Percentiles rank a stretch among this genome's conserved stretches.
Evolutionary conservation across 2,888 invertebrate species (phyloP).

Genomic region (Drosophila tanythrix): DNA sequence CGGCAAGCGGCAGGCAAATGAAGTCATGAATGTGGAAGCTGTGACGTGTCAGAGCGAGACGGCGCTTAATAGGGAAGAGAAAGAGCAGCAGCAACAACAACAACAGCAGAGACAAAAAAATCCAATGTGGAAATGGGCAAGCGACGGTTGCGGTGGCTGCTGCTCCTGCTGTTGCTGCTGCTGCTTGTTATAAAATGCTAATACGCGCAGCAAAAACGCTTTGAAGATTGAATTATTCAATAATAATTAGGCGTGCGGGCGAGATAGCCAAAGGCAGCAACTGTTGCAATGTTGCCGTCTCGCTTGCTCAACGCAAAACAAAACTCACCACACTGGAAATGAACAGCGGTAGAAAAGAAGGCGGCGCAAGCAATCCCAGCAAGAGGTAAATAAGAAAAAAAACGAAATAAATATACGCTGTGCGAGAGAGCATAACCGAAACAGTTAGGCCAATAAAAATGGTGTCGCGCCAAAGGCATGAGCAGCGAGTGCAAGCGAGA

Average conservation of each 20-base stretch:
- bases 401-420: conserved; percentile 25
- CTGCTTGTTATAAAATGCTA: conserved; percentile 81
- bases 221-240: conserved; percentile 81
- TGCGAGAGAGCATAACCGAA: conserved; percentile 56
- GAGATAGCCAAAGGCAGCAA: conserved; percentile 37
- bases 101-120: conserved; percentile 26
- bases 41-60: conserved; percentile 68
- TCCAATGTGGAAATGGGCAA: conserved; percentile 64
- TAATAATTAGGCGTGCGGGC: conserved; percentile 78
- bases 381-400: conserved; percentile 56
- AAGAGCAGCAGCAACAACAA: not conserved
- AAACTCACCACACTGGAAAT: conserved; percentile 78
- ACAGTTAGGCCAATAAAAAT: conserved; percentile 76
- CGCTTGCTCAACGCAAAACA: conserved; percentile 31
- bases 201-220: conserved; percentile 80
- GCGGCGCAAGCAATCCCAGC: conserved; percentile 68
- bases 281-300: conserved; percentile 26
- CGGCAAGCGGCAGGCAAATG: conserved; percentile 65
- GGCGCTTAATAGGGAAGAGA: conserved; percentile 30
- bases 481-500: conserved; percentile 35
- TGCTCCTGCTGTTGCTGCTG: conserved; percentile 39
- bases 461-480: conserved; percentile 64
- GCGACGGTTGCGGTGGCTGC: conserved; percentile 46
- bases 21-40: conserved; percentile 74
- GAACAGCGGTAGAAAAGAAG: conserved; percentile 68